Evolutionary conservation across 2,888 invertebrate species (phyloP).

Genomic region (Agonum fuliginosum): DNA sequence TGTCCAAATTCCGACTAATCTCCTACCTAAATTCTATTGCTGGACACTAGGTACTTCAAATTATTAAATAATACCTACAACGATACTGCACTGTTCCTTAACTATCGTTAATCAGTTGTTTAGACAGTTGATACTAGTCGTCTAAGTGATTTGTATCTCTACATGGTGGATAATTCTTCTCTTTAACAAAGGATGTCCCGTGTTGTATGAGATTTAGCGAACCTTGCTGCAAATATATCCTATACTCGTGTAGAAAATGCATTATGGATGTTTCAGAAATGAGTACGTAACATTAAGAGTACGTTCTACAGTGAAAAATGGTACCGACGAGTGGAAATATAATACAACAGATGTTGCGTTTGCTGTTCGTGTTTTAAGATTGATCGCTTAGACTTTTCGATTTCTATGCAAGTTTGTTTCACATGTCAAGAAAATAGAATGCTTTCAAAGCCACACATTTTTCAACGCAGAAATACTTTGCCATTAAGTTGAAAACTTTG

Average conservation of each 20-base stretch:
- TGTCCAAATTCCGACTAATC: no score
- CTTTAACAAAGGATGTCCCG: not conserved
- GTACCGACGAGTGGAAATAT: not conserved
- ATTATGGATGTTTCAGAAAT: constrained; percentile 27
- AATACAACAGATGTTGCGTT: constrained; percentile 28
- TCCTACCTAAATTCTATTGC: no score
- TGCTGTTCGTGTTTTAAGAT: not conserved
- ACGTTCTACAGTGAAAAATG: constrained; percentile 30
- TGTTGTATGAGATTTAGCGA: not conserved
- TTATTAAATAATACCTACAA: no score
- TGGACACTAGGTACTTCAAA: no score
- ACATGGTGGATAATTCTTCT: not conserved
- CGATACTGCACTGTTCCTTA: no score
- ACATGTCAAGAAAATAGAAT: constrained; percentile 15
- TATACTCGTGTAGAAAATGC: not conserved
- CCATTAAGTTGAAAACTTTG: no score
- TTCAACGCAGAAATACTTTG: no score
- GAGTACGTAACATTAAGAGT: constrained; percentile 15
- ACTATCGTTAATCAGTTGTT: no score
- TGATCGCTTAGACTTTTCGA: constrained; percentile 37
- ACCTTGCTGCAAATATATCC: not conserved
- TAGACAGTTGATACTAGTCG: no score
- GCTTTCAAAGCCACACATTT: constrained; percentile 25
- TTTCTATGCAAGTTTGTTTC: constrained; percentile 44
- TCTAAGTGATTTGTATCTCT: not conserved